These are phyloP conservation scores for Ypsolopha scabrella DNA, from an alignment of 2,888 invertebrate genomes.

Conservation along the genomic window DNA sequence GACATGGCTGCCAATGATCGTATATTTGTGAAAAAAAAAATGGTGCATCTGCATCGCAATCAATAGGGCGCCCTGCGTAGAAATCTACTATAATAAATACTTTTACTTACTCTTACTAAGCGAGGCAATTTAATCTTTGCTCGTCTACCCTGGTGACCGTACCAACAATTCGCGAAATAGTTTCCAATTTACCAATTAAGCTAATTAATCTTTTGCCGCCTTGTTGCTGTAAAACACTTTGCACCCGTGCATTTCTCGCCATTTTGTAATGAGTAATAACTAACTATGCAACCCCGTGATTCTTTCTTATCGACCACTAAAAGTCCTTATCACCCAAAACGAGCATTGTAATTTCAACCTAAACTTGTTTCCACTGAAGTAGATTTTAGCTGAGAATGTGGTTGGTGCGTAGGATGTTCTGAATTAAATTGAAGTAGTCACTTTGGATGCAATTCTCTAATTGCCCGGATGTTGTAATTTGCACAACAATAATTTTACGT, in stretches of 20 bases:
- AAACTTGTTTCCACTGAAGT: neutral
- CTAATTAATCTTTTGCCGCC: conserved; percentile 47
- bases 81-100: no score
- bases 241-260: neutral
- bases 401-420: neutral
- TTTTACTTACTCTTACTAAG: no score
- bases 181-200: conserved; percentile 36
- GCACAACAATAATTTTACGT: conserved; percentile 35
- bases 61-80: no score
- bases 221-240: conserved; percentile 21
- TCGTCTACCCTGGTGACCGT: neutral
- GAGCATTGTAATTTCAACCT: no score
- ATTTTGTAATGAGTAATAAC: neutral
- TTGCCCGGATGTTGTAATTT: conserved; percentile 36
- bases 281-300: conserved; percentile 2
- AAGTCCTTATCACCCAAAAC: neutral
- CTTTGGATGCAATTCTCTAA: conserved; percentile 27
- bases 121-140: no score
- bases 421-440: neutral
- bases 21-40: no score
- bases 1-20: no score
- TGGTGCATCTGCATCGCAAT: no score
- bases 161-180: neutral
- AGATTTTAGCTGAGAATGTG: neutral
- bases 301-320: neutral